A percentile compares a stretch with the other conserved stretches of the same genome.
Evolutionary conservation across 2,888 invertebrate species (phyloP).

Genomic region (Fragum fragum): DNA sequence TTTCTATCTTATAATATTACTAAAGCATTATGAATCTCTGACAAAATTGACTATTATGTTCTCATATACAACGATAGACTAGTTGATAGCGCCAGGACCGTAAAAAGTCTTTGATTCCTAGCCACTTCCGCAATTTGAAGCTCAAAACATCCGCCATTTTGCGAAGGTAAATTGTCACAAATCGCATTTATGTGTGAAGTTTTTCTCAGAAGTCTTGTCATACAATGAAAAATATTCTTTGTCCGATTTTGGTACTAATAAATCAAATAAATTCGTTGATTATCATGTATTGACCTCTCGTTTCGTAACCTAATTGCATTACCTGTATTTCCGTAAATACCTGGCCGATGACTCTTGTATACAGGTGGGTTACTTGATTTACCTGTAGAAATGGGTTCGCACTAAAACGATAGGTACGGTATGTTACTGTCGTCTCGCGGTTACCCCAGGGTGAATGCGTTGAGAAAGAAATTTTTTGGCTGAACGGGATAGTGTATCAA

Average conservation of each 20-base stretch:
- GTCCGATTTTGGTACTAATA: no score
- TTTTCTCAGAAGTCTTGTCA: background rate
- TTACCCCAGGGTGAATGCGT: no score
- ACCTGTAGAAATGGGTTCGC: background rate
- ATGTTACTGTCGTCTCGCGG: background rate
- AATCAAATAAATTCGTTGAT: no score
- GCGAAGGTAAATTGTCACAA: conserved; percentile 17
- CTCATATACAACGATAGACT: no score
- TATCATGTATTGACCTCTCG: background rate
- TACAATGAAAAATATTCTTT: background rate
- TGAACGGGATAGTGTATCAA: no score
- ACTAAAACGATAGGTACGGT: background rate
- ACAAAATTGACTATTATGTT: no score
- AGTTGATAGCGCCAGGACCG: no score
- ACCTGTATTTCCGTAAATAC: conserved; percentile 54
- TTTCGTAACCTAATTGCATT: conserved; percentile 13
- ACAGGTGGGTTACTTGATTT: conserved; percentile 5
- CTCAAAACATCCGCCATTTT: conserved; percentile 53
- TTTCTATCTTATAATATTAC: no score
- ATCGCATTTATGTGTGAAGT: background rate
- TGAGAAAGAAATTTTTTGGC: no score
- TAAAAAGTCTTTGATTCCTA: background rate
- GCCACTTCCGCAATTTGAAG: conserved; percentile 56
- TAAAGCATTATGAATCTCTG: no score
- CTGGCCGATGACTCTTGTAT: conserved; percentile 64